These are phyloP conservation scores for Tamias sibiricus DNA, from an alignment of 2,113 vertebrate genomes.

Conservation along the genomic window DNA sequence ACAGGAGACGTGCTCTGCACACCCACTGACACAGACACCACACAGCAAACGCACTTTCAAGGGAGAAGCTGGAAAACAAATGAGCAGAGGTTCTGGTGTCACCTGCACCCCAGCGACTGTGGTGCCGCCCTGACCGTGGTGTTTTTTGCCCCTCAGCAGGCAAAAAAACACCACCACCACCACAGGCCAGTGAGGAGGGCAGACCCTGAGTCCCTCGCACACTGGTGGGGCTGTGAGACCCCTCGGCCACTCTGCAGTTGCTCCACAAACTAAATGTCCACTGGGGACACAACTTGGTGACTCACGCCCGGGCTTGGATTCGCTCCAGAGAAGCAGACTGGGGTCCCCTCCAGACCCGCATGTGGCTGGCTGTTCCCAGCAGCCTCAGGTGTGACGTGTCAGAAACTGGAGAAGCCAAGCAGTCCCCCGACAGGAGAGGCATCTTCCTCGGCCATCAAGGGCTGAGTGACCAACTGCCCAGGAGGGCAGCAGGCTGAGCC, in stretches of 20 bases:
- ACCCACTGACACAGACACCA: too few relatives aligned
- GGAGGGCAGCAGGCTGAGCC: background rate
- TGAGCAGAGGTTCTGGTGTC: too few relatives aligned
- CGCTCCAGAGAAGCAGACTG: fast-evolving
- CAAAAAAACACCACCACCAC: too few relatives aligned
- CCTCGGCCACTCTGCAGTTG: background rate
- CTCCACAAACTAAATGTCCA: fast-evolving
- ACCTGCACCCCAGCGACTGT: background rate
- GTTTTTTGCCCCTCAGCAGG: background rate
- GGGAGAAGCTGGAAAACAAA: too few relatives aligned
- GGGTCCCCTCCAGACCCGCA: fast-evolving
- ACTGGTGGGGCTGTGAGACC: fast-evolving
- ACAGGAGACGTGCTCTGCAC: fast-evolving
- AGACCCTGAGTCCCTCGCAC: fast-evolving
- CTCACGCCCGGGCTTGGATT: fast-evolving
- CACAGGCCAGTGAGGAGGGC: fast-evolving
- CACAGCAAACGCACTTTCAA: too few relatives aligned
- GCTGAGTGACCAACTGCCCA: too few relatives aligned
- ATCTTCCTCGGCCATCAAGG: fast-evolving
- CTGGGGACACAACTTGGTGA: fast-evolving
- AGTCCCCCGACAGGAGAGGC: background rate
- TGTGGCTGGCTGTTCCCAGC: fast-evolving
- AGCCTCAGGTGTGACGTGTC: fast-evolving
- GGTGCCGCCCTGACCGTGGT: too few relatives aligned
- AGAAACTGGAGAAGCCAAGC: background rate